Evolutionary conservation across 2,888 invertebrate genomes (phyloP).

Genomic region (Linyphia triangularis): DNA sequence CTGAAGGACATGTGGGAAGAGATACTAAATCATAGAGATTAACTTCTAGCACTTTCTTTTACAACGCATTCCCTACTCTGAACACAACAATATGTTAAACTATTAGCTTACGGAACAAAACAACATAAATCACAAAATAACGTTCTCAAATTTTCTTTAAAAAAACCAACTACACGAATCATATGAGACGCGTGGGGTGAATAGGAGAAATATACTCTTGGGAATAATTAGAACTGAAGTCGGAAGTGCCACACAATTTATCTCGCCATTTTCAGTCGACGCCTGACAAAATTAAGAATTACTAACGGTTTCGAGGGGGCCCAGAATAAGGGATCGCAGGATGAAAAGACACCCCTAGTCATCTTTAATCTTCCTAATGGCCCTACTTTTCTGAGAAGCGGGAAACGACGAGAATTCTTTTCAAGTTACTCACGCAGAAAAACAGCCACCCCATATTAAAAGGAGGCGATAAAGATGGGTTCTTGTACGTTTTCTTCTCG

Average conservation of each 20-base stretch:
- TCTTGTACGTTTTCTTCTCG: no score
- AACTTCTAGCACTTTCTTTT: no score
- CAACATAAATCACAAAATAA: no score
- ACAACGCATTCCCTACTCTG: no score
- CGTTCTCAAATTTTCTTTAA: background rate
- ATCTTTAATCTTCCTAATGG: constrained; percentile 36
- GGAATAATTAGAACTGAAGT: constrained; percentile 40
- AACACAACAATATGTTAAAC: no score
- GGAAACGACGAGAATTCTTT: constrained; percentile 25
- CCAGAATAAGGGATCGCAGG: background rate
- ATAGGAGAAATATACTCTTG: background rate
- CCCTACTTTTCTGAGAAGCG: constrained; percentile 18
- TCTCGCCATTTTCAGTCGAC: constrained; percentile 41
- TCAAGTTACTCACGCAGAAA: constrained; percentile 24
- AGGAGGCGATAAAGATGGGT: background rate
- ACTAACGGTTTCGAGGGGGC: constrained; percentile 23
- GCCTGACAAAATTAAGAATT: constrained; percentile 53
- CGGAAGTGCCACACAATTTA: constrained; percentile 37
- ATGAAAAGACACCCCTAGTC: background rate
- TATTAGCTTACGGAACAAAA: no score
- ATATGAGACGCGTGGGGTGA: background rate
- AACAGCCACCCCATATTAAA: background rate
- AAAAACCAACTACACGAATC: background rate
- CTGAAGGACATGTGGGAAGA: no score
- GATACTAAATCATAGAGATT: no score